Conservation (phyloP, 2,113 vertebrate species). For the Brachypodius melanocephalos region DNA sequence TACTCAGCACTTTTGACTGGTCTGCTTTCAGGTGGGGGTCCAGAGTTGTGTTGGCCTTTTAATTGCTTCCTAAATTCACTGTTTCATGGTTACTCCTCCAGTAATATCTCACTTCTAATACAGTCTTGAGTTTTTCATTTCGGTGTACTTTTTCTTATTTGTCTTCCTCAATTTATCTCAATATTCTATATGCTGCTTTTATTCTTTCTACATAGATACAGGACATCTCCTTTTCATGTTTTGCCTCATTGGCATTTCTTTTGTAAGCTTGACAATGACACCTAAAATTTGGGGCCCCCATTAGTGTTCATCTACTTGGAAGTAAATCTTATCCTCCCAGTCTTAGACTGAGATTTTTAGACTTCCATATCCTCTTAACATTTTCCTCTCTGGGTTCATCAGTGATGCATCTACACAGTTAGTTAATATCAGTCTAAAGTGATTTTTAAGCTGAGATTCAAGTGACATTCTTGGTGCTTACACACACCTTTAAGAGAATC, state of each 20-base stretch:
- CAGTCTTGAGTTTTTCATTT: neutral
- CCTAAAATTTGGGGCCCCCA: neutral
- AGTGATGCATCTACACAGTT: neutral
- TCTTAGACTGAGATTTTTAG: neutral
- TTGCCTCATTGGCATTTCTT: neutral
- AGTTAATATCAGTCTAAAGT: neutral
- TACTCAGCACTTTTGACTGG: neutral
- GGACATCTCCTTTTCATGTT: neutral
- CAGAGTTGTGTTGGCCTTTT: neutral
- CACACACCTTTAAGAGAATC: neutral
- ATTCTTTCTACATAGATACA: neutral
- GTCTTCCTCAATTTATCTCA: neutral
- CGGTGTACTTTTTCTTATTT: neutral
- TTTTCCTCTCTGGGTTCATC: neutral
- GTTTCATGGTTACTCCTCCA: neutral
- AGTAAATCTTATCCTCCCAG: neutral
- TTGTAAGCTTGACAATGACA: neutral
- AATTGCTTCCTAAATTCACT: neutral
- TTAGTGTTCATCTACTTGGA: neutral
- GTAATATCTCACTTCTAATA: neutral
- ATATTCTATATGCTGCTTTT: neutral
- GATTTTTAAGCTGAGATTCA: neutral
- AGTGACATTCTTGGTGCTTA: neutral
- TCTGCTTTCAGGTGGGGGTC: neutral
- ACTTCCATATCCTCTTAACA: neutral